A percentile compares a stretch with the other conserved stretches of the same genome.
Evolutionary conservation across 1,140 invertebrate species (phyloP).

Genomic region (Tetragnatha versicolor): DNA sequence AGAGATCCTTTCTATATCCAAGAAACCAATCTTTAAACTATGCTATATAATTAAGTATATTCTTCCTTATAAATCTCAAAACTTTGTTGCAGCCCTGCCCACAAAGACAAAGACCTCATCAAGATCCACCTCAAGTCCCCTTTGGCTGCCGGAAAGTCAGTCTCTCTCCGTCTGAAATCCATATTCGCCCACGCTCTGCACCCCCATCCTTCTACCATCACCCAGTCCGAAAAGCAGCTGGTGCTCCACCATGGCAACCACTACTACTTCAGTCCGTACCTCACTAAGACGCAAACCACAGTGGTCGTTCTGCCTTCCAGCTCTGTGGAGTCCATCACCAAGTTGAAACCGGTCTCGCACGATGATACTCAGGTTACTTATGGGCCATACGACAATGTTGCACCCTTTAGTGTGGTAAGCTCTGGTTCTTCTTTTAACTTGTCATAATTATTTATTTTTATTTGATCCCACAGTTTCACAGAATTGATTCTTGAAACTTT

Average conservation of each 20-base stretch:
- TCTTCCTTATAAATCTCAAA: too few relatives aligned
- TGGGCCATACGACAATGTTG: conserved; percentile 84
- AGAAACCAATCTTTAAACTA: too few relatives aligned
- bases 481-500: too few relatives aligned
- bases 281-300: conserved; percentile 80
- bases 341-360: conserved; percentile 82
- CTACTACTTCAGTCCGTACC: conserved; percentile 85
- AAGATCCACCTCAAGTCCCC: conserved; percentile 61
- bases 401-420: conserved; percentile 68
- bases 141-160: conserved; percentile 61
- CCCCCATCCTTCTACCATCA: conserved; percentile 86
- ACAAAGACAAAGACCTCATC: not conserved
- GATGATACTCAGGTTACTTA: conserved; percentile 82
- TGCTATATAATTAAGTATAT: too few relatives aligned
- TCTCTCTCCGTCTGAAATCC: conserved; percentile 74
- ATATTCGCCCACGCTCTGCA: conserved; percentile 77
- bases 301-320: conserved; percentile 77
- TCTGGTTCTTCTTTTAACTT: conserved; percentile 10
- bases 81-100: conserved; percentile 13
- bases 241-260: conserved; percentile 85
- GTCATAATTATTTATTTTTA: conserved; percentile 3
- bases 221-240: conserved; percentile 91
- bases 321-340: conserved; percentile 79
- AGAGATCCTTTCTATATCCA: too few relatives aligned
- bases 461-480: too few relatives aligned